A percentile compares a stretch with the other conserved stretches of the same genome.
These are phyloP conservation scores for Mionectes macconnelli DNA, from an alignment of 2,113 vertebrate genomes.

Conservation along the genomic window DNA sequence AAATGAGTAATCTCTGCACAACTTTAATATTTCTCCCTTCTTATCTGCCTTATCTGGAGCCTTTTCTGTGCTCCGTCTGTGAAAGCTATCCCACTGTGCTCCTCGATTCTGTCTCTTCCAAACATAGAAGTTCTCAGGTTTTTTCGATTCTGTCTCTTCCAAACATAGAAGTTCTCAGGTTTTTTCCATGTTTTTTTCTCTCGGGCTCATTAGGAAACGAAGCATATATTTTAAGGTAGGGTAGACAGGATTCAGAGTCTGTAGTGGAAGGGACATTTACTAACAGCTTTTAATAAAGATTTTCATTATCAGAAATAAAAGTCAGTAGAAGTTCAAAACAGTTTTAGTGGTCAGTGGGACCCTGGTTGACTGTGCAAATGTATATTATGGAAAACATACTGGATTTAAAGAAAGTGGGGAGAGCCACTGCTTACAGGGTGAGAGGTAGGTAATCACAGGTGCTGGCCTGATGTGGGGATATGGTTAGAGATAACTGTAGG, in stretches of 20 bases:
- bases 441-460: neutral
- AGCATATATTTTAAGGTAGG: neutral
- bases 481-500: neutral
- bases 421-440: neutral
- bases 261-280: neutral
- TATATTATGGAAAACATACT: constrained; percentile 35
- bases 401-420: constrained; percentile 25
- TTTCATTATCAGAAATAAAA: neutral
- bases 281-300: neutral
- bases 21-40: neutral
- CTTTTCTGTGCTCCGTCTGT: neutral
- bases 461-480: neutral
- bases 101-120: neutral
- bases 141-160: neutral
- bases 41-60: neutral
- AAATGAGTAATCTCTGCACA: neutral
- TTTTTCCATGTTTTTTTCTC: neutral
- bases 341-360: constrained; percentile 19
- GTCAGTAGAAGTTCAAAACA: neutral
- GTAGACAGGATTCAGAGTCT: neutral
- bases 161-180: neutral
- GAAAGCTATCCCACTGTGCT: neutral
- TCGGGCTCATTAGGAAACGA: neutral
- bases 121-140: neutral
- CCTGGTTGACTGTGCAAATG: constrained; percentile 23